Evolutionary conservation across 2,797 vertebrate species (phyloP), one percentile per base, ranked within the genome.

Genomic region (Danio kyathit): DNA sequence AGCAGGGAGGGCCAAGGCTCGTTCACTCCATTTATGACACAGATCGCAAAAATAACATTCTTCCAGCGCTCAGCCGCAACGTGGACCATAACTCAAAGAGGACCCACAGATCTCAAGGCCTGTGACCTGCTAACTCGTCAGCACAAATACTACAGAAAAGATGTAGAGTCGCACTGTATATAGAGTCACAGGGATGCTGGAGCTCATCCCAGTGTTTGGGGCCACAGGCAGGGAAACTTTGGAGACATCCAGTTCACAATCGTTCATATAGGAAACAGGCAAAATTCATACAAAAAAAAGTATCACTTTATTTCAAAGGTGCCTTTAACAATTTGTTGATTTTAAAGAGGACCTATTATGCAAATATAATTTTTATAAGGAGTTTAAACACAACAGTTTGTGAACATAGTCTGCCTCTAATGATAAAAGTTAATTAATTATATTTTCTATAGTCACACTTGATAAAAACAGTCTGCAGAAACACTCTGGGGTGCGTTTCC

Each of bases 1-100:
- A 70, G 51, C 7, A 72, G 10, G 57, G 59, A 64, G 59, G 59
- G 67, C 70, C 77, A 83, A 67, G 38, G 84, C 57, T 80, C 64
- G 51, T 44, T 79, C 46, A 40, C 43, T 49, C 14, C 51, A 40
- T 59, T 61, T 82, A 70, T 77, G 76, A 79, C 69, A 74, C 38
- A 79, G 69, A 67, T 41, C 82, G 64, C 82, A 78, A 89, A 79
- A 74, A 85, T 74, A 87, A 80, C 59, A 61, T 57, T 64, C 80
- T 60, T 80, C 81, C 38, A 73, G 66, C 74, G 57, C 77, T 69
- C 29, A 19, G 61, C 49, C 51, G 79, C 64, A 60, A 60, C 41
- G 17, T 7, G 52, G 63, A 63, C 60, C 67, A 16, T 79, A 84
- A 84, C 54, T 80, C 81, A 64, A 5, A 21, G 65, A 76, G 82